Conservation (phyloP, 2,797 vertebrate genomes). For the Ctenopoma kingsleyae region DNA sequence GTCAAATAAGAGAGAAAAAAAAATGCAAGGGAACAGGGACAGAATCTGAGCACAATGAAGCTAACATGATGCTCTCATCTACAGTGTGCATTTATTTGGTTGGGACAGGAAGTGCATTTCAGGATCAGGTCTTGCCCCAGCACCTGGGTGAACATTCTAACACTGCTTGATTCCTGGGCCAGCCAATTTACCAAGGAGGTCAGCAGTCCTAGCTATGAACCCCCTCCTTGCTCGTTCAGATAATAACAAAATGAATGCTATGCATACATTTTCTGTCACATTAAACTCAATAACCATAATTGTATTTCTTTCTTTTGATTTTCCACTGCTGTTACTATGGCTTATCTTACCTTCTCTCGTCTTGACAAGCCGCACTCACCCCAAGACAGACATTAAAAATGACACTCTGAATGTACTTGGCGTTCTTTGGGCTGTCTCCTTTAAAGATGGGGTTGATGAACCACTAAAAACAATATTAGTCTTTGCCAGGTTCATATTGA, state of each 20-base stretch:
- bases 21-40: too few species aligned
- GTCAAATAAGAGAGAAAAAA: neutral
- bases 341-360: neutral
- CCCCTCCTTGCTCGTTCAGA: neutral
- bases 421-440: constrained; percentile 10
- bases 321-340: neutral
- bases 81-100: too few species aligned
- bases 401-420: neutral
- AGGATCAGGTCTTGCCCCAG: neutral
- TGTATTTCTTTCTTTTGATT: neutral
- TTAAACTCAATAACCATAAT: neutral
- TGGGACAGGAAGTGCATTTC: too few species aligned
- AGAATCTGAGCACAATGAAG: too few species aligned
- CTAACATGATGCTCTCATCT: too few species aligned
- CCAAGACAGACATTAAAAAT: neutral
- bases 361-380: neutral
- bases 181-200: constrained; percentile 3
- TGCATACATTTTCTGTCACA: neutral
- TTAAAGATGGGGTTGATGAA: constrained; percentile 17
- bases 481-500: constrained; percentile 13
- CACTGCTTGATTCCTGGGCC: neutral
- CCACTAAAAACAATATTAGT: constrained; percentile 7
- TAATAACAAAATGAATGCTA: neutral
- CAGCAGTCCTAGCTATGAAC: neutral
- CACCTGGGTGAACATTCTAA: constrained; percentile 2